Conservation (phyloP, 2,113 vertebrate species). For the Zosterops pallidus region DNA sequence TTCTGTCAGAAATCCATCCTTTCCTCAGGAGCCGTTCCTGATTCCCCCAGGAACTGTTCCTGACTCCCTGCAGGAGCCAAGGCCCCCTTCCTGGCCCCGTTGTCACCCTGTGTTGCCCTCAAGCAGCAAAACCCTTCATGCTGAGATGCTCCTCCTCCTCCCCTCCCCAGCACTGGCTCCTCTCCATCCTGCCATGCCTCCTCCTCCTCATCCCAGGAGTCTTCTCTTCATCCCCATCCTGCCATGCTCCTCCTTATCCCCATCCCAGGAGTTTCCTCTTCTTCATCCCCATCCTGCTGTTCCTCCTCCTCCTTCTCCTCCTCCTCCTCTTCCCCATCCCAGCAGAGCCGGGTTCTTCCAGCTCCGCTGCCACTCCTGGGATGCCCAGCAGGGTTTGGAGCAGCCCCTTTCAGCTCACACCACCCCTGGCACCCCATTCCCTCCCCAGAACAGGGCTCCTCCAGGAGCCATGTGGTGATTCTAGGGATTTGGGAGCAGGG, state of each 20-base stretch:
- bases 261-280: not conserved
- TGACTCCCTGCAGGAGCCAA: rapidly evolving
- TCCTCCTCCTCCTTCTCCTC: not conserved
- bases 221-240: too few species aligned
- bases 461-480: rapidly evolving
- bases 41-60: not conserved
- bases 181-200: not conserved
- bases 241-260: not conserved
- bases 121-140: not conserved
- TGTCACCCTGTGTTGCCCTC: not conserved
- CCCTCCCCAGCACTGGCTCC: not conserved
- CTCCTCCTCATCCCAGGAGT: not conserved
- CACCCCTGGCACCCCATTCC: too few species aligned
- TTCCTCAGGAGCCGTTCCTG: not conserved
- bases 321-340: not conserved
- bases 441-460: not conserved
- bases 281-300: too few species aligned
- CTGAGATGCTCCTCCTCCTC: not conserved
- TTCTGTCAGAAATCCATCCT: not conserved
- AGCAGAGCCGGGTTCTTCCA: not conserved
- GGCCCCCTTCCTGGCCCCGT: not conserved
- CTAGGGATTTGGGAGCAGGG: not conserved
- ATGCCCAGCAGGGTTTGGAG: not conserved
- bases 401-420: not conserved
- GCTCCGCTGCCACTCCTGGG: not conserved